Percentiles rank a stretch among this genome's conserved stretches.
phyloP scores from a whole-genome alignment of 2,888 invertebrate species.

The Bursaphelenchus okinawaensis region DNA sequence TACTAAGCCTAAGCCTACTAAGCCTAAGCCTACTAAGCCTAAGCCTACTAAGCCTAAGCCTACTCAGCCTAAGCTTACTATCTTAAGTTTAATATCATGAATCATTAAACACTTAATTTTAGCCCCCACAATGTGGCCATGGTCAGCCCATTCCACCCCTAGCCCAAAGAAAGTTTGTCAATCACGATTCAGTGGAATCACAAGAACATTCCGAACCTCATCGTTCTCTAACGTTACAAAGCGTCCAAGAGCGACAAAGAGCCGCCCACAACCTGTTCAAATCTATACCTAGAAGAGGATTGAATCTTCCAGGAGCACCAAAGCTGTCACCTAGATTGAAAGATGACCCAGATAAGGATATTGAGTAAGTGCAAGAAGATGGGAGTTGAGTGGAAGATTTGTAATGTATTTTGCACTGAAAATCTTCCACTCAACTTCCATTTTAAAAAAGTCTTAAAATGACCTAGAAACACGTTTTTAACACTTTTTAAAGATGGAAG shows the following conservation, averaged over 20 bases:
- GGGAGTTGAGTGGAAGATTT: too few relatives aligned
- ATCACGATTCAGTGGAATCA: not conserved
- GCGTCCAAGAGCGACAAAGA: slow-evolving; percentile 15
- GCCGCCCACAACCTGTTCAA: slow-evolving; percentile 3
- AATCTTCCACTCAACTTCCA: too few relatives aligned
- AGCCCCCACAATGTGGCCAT: slow-evolving; percentile 28
- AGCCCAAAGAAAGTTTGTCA: not conserved
- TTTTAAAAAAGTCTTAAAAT: too few relatives aligned
- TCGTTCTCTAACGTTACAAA: not conserved
- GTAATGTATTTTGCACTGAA: too few relatives aligned
- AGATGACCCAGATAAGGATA: not conserved
- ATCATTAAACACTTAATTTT: slow-evolving; percentile 6
- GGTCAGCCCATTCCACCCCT: not conserved
- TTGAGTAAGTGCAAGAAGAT: not conserved
- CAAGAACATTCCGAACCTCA: not conserved
- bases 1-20: too few relatives aligned
- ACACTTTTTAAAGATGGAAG: too few relatives aligned
- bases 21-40: too few relatives aligned
- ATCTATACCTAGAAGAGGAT: slow-evolving; percentile 2
- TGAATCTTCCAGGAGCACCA: not conserved
- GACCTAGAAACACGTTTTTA: too few relatives aligned
- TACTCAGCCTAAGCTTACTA: too few relatives aligned
- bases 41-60: too few relatives aligned
- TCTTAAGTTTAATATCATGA: too few relatives aligned
- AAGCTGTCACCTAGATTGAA: not conserved